phyloP scores from a whole-genome alignment of 2,797 vertebrate species.

The Helicolenus hilgendorfi region DNA sequence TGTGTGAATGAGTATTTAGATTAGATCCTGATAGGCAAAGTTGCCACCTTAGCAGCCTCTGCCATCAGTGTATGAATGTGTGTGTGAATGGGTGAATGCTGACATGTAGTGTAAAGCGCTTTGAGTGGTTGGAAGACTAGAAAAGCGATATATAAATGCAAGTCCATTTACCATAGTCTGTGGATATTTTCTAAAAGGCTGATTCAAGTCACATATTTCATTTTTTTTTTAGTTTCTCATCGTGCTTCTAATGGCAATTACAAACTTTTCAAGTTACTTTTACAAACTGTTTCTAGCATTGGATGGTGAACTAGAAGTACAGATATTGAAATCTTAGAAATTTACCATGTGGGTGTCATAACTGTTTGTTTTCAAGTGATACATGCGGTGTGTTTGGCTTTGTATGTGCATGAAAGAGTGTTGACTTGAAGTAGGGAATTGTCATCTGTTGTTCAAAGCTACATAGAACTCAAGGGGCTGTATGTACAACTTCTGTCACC shows the following conservation, averaged over 20 bases:
- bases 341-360: background rate
- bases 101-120: too few species aligned
- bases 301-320: background rate
- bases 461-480: background rate
- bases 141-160: too few species aligned
- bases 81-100: too few species aligned
- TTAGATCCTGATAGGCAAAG: too few species aligned
- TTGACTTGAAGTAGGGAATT: background rate
- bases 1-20: too few species aligned
- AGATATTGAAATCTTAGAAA: background rate
- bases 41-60: too few species aligned
- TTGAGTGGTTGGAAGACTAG: too few species aligned
- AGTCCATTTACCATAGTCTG: background rate
- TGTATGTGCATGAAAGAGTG: background rate
- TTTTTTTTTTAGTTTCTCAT: background rate
- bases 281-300: background rate
- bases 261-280: background rate
- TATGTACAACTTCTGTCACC: background rate
- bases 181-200: background rate
- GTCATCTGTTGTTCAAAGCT: background rate
- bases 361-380: background rate
- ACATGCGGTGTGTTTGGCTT: background rate
- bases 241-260: background rate
- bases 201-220: background rate
- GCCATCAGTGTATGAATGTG: too few species aligned